Conservation (phyloP, 2,888 invertebrate species). For the Synanthedon andrenaeformis region DNA sequence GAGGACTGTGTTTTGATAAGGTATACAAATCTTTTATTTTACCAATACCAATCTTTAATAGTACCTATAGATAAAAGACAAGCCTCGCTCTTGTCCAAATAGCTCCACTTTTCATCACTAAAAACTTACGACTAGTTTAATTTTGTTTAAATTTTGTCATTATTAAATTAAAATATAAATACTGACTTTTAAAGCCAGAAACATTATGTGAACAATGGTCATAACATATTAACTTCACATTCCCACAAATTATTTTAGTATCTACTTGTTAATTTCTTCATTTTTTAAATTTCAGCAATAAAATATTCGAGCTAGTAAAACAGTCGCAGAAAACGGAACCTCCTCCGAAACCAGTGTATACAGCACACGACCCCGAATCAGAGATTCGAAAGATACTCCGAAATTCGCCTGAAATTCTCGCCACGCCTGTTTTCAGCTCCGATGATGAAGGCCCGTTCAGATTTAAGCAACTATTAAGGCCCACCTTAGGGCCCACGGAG, state of each 20-base stretch:
- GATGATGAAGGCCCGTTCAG: conserved; percentile 75
- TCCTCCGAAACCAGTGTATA: conserved; percentile 41
- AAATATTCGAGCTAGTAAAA: conserved; percentile 59
- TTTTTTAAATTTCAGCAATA: conserved; percentile 40
- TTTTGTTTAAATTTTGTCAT: too few species aligned
- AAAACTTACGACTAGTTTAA: too few species aligned
- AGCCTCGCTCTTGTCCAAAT: too few species aligned
- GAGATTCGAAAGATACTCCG: conserved; percentile 60
- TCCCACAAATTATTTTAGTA: background rate
- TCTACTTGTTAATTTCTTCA: background rate
- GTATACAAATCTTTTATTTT: background rate
- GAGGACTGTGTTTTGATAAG: background rate
- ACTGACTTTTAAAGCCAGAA: too few species aligned
- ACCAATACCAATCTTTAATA: too few species aligned
- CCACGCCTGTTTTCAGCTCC: conserved; percentile 54
- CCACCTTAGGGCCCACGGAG: conserved; percentile 77
- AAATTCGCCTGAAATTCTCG: conserved; percentile 59
- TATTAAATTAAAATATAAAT: too few species aligned
- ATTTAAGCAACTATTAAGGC: conserved; percentile 74
- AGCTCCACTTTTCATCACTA: too few species aligned
- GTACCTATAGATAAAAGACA: too few species aligned
- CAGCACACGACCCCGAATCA: conserved; percentile 52
- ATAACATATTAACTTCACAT: background rate
- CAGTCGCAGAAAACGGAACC: conserved; percentile 45
- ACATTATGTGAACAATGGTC: too few species aligned